These are phyloP conservation scores for Melanotaenia parkinsoni DNA, from an alignment of 2,797 vertebrate genomes.

Conservation along the genomic window DNA sequence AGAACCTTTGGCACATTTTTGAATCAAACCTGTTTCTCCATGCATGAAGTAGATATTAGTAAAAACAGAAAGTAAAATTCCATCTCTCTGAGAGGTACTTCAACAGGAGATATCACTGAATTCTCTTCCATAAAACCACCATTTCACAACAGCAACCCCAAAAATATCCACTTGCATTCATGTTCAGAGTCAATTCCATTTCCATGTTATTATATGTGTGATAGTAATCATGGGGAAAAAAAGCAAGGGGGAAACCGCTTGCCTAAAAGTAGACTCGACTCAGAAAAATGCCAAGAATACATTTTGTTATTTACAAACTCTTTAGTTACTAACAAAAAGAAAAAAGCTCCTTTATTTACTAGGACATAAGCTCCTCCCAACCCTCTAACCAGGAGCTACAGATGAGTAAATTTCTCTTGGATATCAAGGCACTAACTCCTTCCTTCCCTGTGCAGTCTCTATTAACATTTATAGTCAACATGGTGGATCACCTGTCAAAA, in stretches of 20 bases:
- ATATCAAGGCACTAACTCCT: constrained; percentile 39
- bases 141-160: constrained; percentile 18
- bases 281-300: background rate
- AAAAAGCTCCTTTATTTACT: background rate
- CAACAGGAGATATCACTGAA: constrained; percentile 37
- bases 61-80: constrained; percentile 17
- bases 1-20: constrained; percentile 22
- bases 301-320: background rate
- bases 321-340: background rate
- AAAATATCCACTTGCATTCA: constrained; percentile 27
- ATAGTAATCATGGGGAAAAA: background rate
- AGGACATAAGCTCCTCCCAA: background rate
- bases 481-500: constrained; percentile 40
- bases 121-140: constrained; percentile 23
- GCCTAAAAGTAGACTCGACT: background rate
- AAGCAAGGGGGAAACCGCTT: background rate
- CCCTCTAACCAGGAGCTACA: background rate
- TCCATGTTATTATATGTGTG: background rate
- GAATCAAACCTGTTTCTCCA: constrained; percentile 19
- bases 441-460: constrained; percentile 17
- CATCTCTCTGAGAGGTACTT: background rate
- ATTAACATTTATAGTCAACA: constrained; percentile 45
- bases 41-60: constrained; percentile 1
- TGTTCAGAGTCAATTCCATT: constrained; percentile 17
- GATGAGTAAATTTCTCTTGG: constrained; percentile 30